Evolutionary conservation across 2,797 vertebrate species (phyloP).

Genomic region (Manis javanica): DNA sequence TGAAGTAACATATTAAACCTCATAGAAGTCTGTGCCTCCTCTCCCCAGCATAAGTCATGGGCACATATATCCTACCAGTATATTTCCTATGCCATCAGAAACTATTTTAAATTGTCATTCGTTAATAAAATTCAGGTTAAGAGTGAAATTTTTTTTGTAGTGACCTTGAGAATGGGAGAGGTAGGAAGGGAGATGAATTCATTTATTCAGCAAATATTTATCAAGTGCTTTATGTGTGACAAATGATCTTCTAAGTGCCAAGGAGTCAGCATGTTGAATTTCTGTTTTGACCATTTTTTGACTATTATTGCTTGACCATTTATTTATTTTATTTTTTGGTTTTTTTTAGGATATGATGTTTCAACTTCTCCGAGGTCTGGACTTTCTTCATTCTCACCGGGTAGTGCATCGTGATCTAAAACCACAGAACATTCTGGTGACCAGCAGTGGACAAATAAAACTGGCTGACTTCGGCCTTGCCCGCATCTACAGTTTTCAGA

Average conservation of each 20-base stretch:
- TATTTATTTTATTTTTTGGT: conserved; percentile 57
- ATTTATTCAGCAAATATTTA: neutral
- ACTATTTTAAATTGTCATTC: conserved; percentile 38
- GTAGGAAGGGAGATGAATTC: neutral
- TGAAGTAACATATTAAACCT: conserved; percentile 24
- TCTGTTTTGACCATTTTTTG: neutral
- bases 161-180: neutral
- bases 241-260: neutral
- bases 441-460: conserved; percentile 97
- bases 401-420: conserved; percentile 99
- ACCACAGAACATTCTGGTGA: conserved; percentile 99
- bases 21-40: neutral
- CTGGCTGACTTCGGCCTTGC: conserved; percentile 98
- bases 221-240: neutral
- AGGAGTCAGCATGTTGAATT: neutral
- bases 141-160: neutral
- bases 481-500: conserved; percentile 99
- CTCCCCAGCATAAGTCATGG: neutral
- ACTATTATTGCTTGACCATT: neutral
- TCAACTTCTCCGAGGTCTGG: conserved; percentile 97
- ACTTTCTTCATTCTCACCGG: conserved; percentile 98
- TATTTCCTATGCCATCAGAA: neutral
- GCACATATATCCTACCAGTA: neutral
- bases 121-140: neutral
- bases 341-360: conserved; percentile 97